Conservation (phyloP, 1,140 invertebrate species). For the Maniola jurtina region DNA sequence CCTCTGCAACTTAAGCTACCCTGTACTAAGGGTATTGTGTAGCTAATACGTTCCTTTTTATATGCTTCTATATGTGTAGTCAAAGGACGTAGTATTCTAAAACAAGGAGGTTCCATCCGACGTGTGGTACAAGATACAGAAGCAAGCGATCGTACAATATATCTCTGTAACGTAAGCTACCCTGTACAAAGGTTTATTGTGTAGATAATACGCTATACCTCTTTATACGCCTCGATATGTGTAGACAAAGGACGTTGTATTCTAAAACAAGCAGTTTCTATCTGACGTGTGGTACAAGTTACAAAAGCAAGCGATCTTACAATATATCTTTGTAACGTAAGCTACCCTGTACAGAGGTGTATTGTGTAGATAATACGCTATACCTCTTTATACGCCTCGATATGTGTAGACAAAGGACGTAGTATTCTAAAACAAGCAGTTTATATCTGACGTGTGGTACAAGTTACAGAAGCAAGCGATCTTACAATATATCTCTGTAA, state of each 20-base stretch:
- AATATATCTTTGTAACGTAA: not conserved
- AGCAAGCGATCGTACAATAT: conserved; percentile 9
- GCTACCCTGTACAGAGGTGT: no score
- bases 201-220: not conserved
- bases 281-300: conserved; percentile 13
- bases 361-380: conserved; percentile 30
- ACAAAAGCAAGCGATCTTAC: conserved; percentile 7
- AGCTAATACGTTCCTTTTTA: conserved; percentile 38
- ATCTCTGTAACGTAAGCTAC: no score
- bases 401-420: conserved; percentile 37
- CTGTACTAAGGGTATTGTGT: conserved; percentile 16
- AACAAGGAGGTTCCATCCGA: conserved; percentile 36
- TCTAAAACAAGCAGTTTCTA: conserved; percentile 38
- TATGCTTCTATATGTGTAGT: conserved; percentile 32
- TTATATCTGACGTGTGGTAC: conserved; percentile 19
- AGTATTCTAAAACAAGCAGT: conserved; percentile 42
- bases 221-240: conserved; percentile 34
- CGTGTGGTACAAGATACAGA: conserved; percentile 15
- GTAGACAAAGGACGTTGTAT: conserved; percentile 42
- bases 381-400: conserved; percentile 37
- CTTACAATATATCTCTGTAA: not conserved
- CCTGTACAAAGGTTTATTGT: no score
- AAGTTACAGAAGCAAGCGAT: conserved; percentile 15
- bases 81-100: conserved; percentile 40
- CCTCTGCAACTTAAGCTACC: no score